phyloP scores from a whole-genome alignment of 64 coral and sea anemone species.

The Montipora efflorescens region DNA sequence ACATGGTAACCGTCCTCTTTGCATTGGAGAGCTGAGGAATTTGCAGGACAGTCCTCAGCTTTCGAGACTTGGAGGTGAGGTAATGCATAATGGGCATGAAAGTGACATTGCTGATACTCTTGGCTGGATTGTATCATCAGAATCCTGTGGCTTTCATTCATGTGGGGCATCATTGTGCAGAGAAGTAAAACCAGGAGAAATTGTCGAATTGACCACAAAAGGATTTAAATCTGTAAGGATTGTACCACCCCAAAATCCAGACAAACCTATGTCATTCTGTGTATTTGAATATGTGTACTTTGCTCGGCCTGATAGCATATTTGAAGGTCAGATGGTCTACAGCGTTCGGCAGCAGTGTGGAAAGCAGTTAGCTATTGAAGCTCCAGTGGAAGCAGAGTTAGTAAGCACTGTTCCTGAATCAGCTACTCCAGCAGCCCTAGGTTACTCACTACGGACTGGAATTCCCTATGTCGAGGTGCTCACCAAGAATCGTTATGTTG shows the following conservation, averaged over 20 bases:
- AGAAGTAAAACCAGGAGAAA: constrained; percentile 93
- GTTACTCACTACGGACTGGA: constrained; percentile 75
- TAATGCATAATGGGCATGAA: constrained; percentile 41
- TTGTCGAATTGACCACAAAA: constrained; percentile 82
- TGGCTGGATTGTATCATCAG: constrained; percentile 90
- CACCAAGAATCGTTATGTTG: constrained; percentile 98
- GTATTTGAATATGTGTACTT: constrained; percentile 99
- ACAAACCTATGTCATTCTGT: constrained; percentile 81
- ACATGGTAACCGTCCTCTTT: constrained; percentile 93
- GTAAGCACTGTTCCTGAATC: constrained; percentile 98
- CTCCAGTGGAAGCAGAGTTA: constrained; percentile 90
- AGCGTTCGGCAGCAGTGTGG: constrained; percentile 85
- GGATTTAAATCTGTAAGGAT: constrained; percentile 77
- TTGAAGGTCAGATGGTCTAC: constrained; percentile 99
- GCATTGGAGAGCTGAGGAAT: constrained; percentile 84
- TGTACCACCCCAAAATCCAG: constrained; percentile 55
- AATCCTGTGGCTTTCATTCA: constrained; percentile 94
- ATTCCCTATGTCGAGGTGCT: constrained; percentile 97
- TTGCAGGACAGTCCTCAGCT: constrained; percentile 60
- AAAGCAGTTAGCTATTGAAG: constrained; percentile 88
- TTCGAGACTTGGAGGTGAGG: constrained; percentile 20
- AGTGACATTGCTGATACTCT: constrained; percentile 48
- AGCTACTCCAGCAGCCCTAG: constrained; percentile 92
- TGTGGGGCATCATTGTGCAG: constrained; percentile 86
- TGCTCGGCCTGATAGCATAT: constrained; percentile 96